These are phyloP conservation scores for Clangula hyemalis DNA, from an alignment of 2,797 vertebrate genomes.

Conservation along the genomic window DNA sequence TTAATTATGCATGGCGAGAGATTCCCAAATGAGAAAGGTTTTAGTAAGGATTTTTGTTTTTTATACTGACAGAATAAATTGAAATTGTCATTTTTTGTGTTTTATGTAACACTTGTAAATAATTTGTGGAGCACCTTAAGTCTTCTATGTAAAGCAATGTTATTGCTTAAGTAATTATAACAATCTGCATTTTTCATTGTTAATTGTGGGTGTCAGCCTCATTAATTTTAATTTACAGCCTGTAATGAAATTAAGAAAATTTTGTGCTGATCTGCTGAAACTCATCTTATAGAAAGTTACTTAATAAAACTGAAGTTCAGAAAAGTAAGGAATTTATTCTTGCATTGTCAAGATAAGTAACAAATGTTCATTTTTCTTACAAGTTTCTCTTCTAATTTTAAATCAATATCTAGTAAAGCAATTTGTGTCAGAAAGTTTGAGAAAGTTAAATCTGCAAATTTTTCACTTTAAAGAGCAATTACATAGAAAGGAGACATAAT, in stretches of 20 bases:
- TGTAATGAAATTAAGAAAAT: conserved; percentile 99
- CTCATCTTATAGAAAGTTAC: conserved; percentile 86
- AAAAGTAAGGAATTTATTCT: conserved; percentile 73
- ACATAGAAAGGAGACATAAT: conserved; percentile 44
- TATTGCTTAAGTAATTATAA: conserved; percentile 99
- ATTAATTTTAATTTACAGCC: conserved; percentile 99
- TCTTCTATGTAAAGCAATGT: conserved; percentile 96
- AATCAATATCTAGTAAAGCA: conserved; percentile 31
- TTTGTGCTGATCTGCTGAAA: conserved; percentile 99
- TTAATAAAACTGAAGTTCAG: conserved; percentile 81
- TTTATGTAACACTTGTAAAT: conserved; percentile 97
- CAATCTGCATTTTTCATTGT: conserved; percentile 99
- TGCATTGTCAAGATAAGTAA: conserved; percentile 58
- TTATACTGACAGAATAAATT: conserved; percentile 99
- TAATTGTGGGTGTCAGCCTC: conserved; percentile 99
- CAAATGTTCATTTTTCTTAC: conserved; percentile 26
- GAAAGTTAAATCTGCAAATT: conserved; percentile 52
- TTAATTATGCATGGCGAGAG: conserved; percentile 99
- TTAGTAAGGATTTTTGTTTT: conserved; percentile 97
- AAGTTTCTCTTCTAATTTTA: conserved; percentile 62
- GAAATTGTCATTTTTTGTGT: conserved; percentile 99
- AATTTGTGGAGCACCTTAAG: conserved; percentile 96
- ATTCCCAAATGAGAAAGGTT: conserved; percentile 99
- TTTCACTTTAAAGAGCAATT: conserved; percentile 58
- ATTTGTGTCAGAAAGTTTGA: conserved; percentile 60